These are phyloP conservation scores for Sebastes aleutianus DNA, from an alignment of 2,797 vertebrate species.

Conservation along the genomic window DNA sequence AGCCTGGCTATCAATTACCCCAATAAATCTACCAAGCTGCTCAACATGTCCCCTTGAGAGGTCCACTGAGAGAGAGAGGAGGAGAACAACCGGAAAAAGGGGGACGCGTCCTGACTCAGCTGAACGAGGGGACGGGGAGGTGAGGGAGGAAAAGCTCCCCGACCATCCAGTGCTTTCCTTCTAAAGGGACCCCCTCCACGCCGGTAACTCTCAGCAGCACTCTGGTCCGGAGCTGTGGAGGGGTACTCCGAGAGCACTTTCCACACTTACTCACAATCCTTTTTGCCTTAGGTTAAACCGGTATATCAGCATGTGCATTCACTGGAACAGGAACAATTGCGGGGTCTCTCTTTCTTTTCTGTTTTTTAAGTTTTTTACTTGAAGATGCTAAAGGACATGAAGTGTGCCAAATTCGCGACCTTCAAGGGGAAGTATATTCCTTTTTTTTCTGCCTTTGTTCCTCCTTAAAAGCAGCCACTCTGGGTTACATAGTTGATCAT, in stretches of 20 bases:
- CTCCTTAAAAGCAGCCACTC: conserved; percentile 51
- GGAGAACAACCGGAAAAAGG: background rate
- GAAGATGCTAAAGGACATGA: conserved; percentile 65
- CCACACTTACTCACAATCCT: conserved; percentile 64
- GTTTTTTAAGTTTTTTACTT: conserved; percentile 43
- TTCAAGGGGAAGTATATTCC: conserved; percentile 40
- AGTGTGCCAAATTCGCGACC: conserved; percentile 76
- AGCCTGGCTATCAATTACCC: conserved; percentile 98
- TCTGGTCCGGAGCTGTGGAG: conserved; percentile 42
- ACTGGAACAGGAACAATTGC: conserved; percentile 42
- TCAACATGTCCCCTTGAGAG: conserved; percentile 84
- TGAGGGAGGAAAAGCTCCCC: conserved; percentile 1
- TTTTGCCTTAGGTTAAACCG: conserved; percentile 75
- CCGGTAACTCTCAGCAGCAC: conserved; percentile 27
- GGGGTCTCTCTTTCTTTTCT: background rate
- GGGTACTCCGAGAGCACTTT: conserved; percentile 53
- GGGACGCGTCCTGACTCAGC: conserved; percentile 46
- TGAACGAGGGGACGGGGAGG: conserved; percentile 2
- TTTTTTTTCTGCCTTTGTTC: conserved; percentile 21
- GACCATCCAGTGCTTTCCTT: conserved; percentile 32
- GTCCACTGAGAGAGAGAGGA: conserved; percentile 2
- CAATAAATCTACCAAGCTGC: conserved; percentile 94
- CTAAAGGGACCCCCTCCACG: conserved; percentile 14
- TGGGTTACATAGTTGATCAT: conserved; percentile 70
- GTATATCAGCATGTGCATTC: conserved; percentile 71